A percentile compares a stretch with the other conserved stretches of the same genome.
Evolutionary conservation across 1,140 invertebrate species (phyloP).

Genomic region (Drosophila quadrilineata): DNA sequence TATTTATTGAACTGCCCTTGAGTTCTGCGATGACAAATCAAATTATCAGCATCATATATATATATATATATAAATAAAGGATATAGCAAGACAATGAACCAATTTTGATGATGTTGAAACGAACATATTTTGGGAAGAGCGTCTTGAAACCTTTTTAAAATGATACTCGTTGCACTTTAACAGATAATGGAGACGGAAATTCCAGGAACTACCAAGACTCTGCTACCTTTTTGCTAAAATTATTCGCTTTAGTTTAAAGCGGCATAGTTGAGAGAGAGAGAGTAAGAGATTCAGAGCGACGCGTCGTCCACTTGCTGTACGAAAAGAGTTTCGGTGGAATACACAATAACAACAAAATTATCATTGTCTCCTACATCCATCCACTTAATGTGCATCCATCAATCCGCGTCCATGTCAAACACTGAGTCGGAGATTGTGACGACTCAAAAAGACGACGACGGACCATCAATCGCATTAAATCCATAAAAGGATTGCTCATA

Average conservation of each 20-base stretch:
- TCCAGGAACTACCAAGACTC: conserved; percentile 44
- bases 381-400: conserved; percentile 78
- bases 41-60: conserved; percentile 14
- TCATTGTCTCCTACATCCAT: conserved; percentile 77
- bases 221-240: conserved; percentile 46
- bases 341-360: conserved; percentile 77
- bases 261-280: neutral
- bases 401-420: conserved; percentile 73
- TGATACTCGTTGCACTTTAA: conserved; percentile 38
- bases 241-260: conserved; percentile 63
- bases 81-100: conserved; percentile 23
- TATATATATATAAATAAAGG: too few relatives aligned
- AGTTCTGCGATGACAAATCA: conserved; percentile 63
- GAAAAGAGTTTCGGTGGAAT: conserved; percentile 44
- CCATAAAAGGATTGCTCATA: conserved; percentile 80
- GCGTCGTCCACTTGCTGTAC: conserved; percentile 36
- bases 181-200: conserved; percentile 48
- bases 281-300: conserved; percentile 5
- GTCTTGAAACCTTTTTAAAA: neutral
- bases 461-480: conserved; percentile 80
- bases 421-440: conserved; percentile 19
- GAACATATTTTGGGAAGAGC: conserved; percentile 14
- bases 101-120: conserved; percentile 49
- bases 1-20: neutral
- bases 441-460: conserved; percentile 23